Conservation (phyloP, 2,113 vertebrate genomes). For the Thinocorus orbignyianus region DNA sequence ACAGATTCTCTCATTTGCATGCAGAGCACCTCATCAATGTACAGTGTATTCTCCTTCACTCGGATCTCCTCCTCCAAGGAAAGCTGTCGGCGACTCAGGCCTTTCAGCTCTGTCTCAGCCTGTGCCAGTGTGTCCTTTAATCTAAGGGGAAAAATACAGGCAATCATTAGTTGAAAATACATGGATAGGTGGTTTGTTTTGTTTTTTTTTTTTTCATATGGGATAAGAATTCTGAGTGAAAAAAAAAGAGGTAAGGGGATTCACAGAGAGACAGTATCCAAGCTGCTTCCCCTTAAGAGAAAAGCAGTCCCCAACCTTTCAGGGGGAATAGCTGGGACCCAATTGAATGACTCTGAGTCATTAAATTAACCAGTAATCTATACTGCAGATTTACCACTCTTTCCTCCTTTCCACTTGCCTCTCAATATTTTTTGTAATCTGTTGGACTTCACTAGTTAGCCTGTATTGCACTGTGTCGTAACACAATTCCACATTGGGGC, state of each 20-base stretch:
- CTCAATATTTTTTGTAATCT: conserved; percentile 76
- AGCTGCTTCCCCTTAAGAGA: neutral
- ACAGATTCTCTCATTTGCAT: conserved; percentile 80
- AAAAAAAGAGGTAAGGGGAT: neutral
- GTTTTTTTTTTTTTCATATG: neutral
- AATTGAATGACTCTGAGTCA: neutral
- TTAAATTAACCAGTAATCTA: neutral
- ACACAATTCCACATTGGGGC: conserved; percentile 86
- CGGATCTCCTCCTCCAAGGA: conserved; percentile 86
- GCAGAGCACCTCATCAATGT: conserved; percentile 90
- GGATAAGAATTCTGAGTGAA: neutral
- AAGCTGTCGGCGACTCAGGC: conserved; percentile 78
- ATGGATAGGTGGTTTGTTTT: accelerated
- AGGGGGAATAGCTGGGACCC: neutral
- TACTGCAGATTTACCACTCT: neutral
- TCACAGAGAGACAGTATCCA: neutral
- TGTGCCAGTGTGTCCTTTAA: conserved; percentile 71
- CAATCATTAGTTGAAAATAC: neutral
- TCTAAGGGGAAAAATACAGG: conserved; percentile 56
- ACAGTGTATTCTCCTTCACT: conserved; percentile 83
- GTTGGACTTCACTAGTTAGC: conserved; percentile 81
- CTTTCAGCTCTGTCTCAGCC: conserved; percentile 79
- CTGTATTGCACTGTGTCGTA: conserved; percentile 77
- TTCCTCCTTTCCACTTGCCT: conserved; percentile 70
- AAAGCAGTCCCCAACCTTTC: neutral